Conservation (phyloP, 2,113 vertebrate species). For the Salvator merianae region DNA sequence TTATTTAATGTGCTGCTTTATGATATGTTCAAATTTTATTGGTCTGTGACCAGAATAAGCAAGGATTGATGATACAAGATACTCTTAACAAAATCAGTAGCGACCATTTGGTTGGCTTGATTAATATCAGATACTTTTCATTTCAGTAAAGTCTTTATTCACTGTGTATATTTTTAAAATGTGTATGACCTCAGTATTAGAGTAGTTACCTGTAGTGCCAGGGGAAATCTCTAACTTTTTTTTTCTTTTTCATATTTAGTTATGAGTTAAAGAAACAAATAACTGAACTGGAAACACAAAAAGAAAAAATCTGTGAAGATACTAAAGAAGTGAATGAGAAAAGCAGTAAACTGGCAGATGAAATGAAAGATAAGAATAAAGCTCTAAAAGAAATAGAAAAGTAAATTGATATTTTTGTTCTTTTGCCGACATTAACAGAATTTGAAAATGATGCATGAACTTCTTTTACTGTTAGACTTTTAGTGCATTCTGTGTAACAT, state of each 20-base stretch:
- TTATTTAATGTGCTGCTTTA: no score
- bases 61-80: neutral
- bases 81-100: neutral
- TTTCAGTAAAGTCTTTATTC: neutral
- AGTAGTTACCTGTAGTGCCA: neutral
- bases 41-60: no score
- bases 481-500: neutral
- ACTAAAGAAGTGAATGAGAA: slow-evolving; percentile 87
- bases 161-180: neutral
- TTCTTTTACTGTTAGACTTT: neutral
- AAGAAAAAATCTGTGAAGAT: slow-evolving; percentile 86
- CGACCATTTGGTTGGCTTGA: neutral
- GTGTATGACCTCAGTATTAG: neutral
- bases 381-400: slow-evolving; percentile 89
- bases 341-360: slow-evolving; percentile 80
- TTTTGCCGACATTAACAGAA: neutral
- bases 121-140: neutral
- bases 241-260: slow-evolving; percentile 65
- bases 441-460: neutral
- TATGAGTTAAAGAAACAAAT: slow-evolving; percentile 86
- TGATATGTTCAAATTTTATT: no score
- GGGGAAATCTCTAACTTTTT: neutral
- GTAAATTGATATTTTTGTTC: slow-evolving; percentile 70
- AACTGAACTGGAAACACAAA: slow-evolving; percentile 82
- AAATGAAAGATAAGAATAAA: slow-evolving; percentile 87